Conservation (phyloP, 2,888 invertebrate genomes). For the Drosophila tripunctata region DNA sequence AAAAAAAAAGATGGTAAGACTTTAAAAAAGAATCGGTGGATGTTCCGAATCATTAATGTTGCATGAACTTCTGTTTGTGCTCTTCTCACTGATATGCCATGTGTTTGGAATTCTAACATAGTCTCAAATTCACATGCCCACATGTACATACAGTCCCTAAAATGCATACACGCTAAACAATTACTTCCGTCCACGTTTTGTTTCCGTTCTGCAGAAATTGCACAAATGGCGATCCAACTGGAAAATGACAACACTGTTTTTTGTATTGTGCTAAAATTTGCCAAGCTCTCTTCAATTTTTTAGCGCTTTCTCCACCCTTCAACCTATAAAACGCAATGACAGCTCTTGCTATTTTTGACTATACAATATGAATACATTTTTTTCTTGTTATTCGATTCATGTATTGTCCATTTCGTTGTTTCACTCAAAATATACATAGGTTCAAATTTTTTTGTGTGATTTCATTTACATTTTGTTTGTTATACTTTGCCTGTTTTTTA, state of each 20-base stretch:
- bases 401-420: too few species aligned
- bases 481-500: too few species aligned
- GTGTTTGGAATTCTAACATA: not conserved
- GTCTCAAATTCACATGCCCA: not conserved
- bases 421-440: too few species aligned
- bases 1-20: too few species aligned
- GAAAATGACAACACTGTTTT: constrained; percentile 28
- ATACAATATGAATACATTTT: too few species aligned
- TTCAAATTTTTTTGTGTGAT: too few species aligned
- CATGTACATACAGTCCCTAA: constrained; percentile 3
- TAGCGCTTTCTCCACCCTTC: not conserved
- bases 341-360: too few species aligned
- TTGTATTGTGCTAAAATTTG: constrained; percentile 1
- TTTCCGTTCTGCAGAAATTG: constrained; percentile 62
- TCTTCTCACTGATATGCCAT: not conserved
- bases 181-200: constrained; percentile 69
- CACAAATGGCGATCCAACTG: constrained; percentile 25
- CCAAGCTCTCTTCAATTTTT: not conserved
- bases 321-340: constrained; percentile 27
- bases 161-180: constrained; percentile 54
- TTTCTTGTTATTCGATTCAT: constrained; percentile 68
- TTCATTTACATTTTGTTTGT: too few species aligned
- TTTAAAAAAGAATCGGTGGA: too few species aligned
- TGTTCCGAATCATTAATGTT: too few species aligned
- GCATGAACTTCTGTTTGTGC: too few species aligned